Percentiles rank a stretch among this genome's conserved stretches.
These are phyloP conservation scores for Paguma larvata DNA, from an alignment of 2,797 vertebrate genomes.

Conservation along the genomic window DNA sequence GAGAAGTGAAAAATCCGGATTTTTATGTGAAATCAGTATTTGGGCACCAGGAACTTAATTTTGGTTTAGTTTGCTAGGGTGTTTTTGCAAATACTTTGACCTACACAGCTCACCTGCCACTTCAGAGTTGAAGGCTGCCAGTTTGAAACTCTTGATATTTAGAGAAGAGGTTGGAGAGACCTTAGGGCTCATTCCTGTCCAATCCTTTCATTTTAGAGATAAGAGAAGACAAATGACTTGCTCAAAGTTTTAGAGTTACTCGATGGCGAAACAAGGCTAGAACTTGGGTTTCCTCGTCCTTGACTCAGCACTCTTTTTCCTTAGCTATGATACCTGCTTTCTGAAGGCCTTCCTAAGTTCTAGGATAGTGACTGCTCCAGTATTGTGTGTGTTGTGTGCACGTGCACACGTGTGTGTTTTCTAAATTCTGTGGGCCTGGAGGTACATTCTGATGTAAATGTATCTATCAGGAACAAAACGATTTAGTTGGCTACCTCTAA, in stretches of 20 bases:
- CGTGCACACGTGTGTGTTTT: neutral
- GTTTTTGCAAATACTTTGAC: neutral
- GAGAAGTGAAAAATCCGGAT: neutral
- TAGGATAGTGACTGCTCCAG: neutral
- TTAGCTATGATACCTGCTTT: neutral
- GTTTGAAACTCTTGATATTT: neutral
- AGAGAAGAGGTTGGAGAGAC: neutral
- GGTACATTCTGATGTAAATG: neutral
- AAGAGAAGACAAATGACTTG: constrained; percentile 11
- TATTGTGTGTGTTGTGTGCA: neutral
- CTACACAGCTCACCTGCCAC: neutral
- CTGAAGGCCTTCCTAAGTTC: neutral
- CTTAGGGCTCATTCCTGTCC: neutral
- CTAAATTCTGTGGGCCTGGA: neutral
- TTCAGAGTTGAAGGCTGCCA: neutral
- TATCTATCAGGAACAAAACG: neutral
- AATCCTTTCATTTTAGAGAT: neutral
- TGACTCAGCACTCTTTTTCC: neutral
- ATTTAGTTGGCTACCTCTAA: neutral
- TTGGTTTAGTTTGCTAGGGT: neutral
- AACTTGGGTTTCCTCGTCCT: constrained; percentile 39
- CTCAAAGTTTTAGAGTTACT: neutral
- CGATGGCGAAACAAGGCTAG: neutral
- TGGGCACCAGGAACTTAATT: neutral
- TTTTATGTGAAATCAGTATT: neutral